Conservation (phyloP, 2,888 invertebrate genomes). For the Gerris lacustris region DNA sequence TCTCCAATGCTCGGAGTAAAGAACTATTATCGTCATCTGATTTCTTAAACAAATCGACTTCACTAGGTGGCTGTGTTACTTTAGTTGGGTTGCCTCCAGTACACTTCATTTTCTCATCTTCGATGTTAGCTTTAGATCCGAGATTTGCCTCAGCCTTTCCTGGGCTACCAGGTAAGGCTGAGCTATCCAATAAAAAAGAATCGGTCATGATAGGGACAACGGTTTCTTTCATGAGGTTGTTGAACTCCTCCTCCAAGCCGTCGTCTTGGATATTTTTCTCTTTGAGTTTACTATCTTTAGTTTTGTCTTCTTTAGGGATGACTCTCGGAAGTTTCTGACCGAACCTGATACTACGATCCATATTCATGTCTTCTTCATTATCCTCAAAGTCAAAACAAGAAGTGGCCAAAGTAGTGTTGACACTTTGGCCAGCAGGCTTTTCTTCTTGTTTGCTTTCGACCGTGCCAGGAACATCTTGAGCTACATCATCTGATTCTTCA, state of each 20-base stretch:
- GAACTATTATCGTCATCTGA: not conserved
- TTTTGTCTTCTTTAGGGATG: slow-evolving; percentile 31
- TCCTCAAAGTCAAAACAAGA: slow-evolving; percentile 65
- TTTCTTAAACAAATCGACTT: not conserved
- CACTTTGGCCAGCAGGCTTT: slow-evolving; percentile 18
- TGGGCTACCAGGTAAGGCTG: slow-evolving; percentile 2
- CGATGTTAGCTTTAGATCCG: not conserved
- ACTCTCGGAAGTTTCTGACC: slow-evolving; percentile 56
- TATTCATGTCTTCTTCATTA: slow-evolving; percentile 53
- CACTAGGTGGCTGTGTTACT: not conserved
- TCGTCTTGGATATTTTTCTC: slow-evolving; percentile 22
- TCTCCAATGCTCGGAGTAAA: not conserved
- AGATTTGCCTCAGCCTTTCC: slow-evolving; percentile 7
- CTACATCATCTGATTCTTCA: slow-evolving; percentile 34
- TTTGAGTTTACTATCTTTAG: slow-evolving; percentile 17
- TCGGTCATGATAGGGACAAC: slow-evolving; percentile 46
- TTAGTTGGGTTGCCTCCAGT: not conserved
- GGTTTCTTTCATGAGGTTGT: slow-evolving; percentile 50
- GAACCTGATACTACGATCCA: slow-evolving; percentile 41
- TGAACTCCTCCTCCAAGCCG: slow-evolving; percentile 43
- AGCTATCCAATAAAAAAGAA: slow-evolving; percentile 11
- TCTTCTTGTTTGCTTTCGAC: slow-evolving; percentile 31
- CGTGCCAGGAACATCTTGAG: slow-evolving; percentile 32
- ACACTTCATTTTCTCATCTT: not conserved
- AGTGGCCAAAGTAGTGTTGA: slow-evolving; percentile 36